Conservation (phyloP, 2,113 vertebrate genomes). For the Catharus minimus region DNA sequence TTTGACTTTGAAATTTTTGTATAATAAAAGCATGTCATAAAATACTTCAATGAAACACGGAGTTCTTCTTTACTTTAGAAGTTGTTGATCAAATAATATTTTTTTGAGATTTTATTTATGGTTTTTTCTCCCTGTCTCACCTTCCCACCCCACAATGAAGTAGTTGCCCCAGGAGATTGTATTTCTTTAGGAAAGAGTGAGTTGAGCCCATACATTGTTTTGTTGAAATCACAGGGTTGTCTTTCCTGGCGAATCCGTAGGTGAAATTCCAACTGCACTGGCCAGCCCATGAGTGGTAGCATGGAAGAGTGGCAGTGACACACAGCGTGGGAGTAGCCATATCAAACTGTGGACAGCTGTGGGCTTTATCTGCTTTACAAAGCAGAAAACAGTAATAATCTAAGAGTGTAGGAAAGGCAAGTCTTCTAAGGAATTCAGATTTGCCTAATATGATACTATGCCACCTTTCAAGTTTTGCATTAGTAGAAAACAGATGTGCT, state of each 20-base stretch:
- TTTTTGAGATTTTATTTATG: background rate
- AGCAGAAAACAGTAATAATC: background rate
- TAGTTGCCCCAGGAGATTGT: background rate
- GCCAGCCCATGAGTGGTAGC: background rate
- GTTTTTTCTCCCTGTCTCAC: background rate
- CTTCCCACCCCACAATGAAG: background rate
- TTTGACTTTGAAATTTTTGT: constrained; percentile 6
- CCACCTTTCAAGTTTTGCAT: background rate
- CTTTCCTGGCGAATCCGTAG: background rate
- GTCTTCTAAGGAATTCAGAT: background rate
- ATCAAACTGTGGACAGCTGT: background rate
- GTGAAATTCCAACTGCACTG: background rate
- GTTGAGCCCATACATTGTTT: fast-evolving
- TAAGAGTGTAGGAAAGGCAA: background rate
- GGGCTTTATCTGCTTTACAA: background rate
- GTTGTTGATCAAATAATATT: background rate
- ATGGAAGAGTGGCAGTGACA: background rate
- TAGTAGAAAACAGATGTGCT: background rate
- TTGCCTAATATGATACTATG: background rate
- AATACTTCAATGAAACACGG: background rate
- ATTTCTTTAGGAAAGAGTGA: background rate
- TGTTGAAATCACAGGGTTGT: background rate
- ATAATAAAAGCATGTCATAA: background rate
- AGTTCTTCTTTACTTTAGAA: background rate
- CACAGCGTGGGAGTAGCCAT: background rate